A percentile compares a stretch with the other conserved stretches of the same genome.
Conservation (phyloP, 2,888 invertebrate genomes). For the Callyntrura sp. region DNA sequence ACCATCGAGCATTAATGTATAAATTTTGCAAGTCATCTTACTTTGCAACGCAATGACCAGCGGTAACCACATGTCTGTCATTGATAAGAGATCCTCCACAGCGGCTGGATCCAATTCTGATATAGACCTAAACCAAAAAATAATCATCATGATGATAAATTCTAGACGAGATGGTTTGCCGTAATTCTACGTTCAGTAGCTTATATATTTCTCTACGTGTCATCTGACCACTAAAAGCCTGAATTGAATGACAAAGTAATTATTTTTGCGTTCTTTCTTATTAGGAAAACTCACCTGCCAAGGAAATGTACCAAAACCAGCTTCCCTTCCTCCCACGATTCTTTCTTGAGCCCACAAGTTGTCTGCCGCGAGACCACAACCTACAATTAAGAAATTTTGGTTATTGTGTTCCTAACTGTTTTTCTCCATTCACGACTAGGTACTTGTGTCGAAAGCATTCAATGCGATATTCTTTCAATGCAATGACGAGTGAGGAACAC, state of each 20-base stretch:
- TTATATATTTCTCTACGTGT: no score
- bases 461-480: background rate
- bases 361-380: constrained; percentile 94
- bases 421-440: background rate
- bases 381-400: constrained; percentile 86
- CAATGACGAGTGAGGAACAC: constrained; percentile 3
- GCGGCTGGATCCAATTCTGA: constrained; percentile 96
- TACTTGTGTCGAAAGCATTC: no score
- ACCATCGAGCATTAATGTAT: background rate
- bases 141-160: no score
- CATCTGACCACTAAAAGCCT: background rate
- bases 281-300: constrained; percentile 90
- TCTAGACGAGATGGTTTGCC: no score
- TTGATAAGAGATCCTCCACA: constrained; percentile 97
- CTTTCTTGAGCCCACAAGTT: constrained; percentile 93
- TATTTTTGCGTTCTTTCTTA: no score
- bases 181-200: no score
- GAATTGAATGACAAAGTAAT: background rate
- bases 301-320: constrained; percentile 97
- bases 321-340: constrained; percentile 96
- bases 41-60: constrained; percentile 96
- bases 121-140: constrained; percentile 89
- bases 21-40: constrained; percentile 84
- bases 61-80: constrained; percentile 96
- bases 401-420: constrained; percentile 32